Base-by-base conservation (phyloP, 2,113 vertebrate genomes). In the Hymenochirus boettgeri region DNA sequence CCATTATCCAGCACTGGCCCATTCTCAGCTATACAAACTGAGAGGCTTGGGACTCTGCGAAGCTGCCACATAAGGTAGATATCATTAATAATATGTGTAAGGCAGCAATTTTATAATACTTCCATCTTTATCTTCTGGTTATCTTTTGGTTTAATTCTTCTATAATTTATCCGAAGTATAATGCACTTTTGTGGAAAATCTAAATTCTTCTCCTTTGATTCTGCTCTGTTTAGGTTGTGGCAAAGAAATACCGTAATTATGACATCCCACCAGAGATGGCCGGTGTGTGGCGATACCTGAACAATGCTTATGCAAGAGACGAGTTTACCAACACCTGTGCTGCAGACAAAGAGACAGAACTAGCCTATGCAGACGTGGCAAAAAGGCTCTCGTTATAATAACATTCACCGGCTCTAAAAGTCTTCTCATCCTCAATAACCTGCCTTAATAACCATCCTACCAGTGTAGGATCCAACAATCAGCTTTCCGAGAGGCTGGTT, bases 321-420 rank as follows among this genome's bases (percentile, higher is more conserved):
- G 96, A 98, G 59, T 98, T 98, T 85, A 97, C 88, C 83, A 98
- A 93, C 84, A 99, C 96, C 60, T 98, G 94, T 4, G 93, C 96
- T 0, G 91, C 91, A 0, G 93, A 98, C 81, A 64, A 74, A 0
- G 96, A 99, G 74, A 95, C 98, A 0, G 96, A 99, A 80, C 76
- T 82, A 45, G 96, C 95, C 72, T 99, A 99, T 0, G 88, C 87
- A 3, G 95, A 97, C 0, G 95, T 98, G 71, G 93, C 93, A 69
- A 95, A 90, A 80, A 76, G 90, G 74, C 88, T 98, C 71, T 88
- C 84, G 80, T 90, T 91, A 64, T 91, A 35, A 35, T 35, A 11
- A 13, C 4, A 17, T 19, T 57, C 47, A 73, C 70, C 70, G 2
- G 3, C 63, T 62, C 72, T 64, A 13, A 18, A n/a, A 26, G 52